phyloP scores from a whole-genome alignment of 2,113 vertebrate genomes.

The Nansenia antarctica region DNA sequence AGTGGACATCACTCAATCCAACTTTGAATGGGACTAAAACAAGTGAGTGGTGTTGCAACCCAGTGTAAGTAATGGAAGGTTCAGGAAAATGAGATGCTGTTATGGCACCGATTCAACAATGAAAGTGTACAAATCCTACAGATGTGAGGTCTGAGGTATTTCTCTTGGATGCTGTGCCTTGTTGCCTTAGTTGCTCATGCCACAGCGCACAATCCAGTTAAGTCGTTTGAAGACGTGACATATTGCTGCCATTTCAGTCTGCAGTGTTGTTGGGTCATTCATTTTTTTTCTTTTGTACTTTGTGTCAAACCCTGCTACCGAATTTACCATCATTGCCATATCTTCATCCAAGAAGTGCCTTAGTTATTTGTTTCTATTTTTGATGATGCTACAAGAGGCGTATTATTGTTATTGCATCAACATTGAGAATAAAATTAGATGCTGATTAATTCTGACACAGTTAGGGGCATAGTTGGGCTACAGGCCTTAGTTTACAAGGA shows the following conservation, averaged over 20 bases:
- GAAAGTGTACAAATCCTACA: not conserved
- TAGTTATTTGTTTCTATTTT: slow-evolving; percentile 20
- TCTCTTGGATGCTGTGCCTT: slow-evolving; percentile 28
- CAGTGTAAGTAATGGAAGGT: not conserved
- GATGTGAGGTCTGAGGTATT: not conserved
- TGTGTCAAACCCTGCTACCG: slow-evolving; percentile 26
- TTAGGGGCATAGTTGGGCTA: not conserved
- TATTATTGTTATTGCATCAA: not conserved
- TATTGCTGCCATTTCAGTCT: not conserved
- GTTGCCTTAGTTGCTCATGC: not conserved
- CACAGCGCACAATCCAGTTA: slow-evolving; percentile 1
- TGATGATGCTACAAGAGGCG: not conserved
- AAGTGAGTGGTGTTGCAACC: not conserved
- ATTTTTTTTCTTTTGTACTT: slow-evolving; percentile 3
- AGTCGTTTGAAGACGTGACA: not conserved
- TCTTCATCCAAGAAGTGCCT: slow-evolving; percentile 64
- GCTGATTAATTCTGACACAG: not conserved
- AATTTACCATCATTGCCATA: slow-evolving; percentile 51
- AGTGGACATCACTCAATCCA: not conserved
- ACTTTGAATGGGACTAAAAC: not conserved
- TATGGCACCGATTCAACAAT: not conserved
- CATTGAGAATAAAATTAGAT: not conserved
- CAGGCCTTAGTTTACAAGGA: slow-evolving; percentile 24
- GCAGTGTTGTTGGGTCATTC: slow-evolving; percentile 8
- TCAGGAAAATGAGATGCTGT: not conserved